These are phyloP conservation scores for Baccha elongata DNA, from an alignment of 2,888 invertebrate species.

Conservation along the genomic window DNA sequence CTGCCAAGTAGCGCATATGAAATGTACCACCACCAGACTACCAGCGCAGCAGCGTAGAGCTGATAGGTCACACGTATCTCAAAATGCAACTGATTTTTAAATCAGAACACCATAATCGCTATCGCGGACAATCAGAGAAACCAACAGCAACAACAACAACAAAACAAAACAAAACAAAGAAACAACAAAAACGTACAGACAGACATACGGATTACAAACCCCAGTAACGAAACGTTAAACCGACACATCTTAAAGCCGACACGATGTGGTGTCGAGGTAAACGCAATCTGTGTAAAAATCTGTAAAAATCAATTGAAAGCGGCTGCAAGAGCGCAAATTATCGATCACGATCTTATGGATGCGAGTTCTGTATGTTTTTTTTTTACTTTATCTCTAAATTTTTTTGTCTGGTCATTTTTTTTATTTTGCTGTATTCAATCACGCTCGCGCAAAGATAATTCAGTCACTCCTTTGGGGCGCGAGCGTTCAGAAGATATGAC, in stretches of 20 bases:
- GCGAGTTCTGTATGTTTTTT: conserved; percentile 22
- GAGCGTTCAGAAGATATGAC: conserved; percentile 39
- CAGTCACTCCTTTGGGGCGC: conserved; percentile 60
- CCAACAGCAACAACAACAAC: conserved; percentile 9
- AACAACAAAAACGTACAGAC: conserved; percentile 21
- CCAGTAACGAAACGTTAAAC: conserved; percentile 20
- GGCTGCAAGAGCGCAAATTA: conserved; percentile 66
- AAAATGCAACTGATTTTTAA: conserved; percentile 51
- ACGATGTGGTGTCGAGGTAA: conserved; percentile 56
- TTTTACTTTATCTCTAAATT: conserved; percentile 6
- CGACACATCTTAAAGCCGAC: conserved; percentile 47
- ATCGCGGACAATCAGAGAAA: conserved; percentile 26
- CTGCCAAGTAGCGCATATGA: conserved; percentile 37
- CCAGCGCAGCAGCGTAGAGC: conserved; percentile 17
- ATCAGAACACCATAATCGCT: conserved; percentile 60
- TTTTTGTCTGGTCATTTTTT: conserved; percentile 10
- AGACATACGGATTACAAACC: conserved; percentile 23
- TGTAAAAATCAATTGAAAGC: conserved; percentile 71
- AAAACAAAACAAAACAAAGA: too few species aligned
- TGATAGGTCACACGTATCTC: conserved; percentile 69
- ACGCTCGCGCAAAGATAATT: conserved; percentile 60
- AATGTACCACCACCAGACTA: conserved; percentile 33
- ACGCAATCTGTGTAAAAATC: conserved; percentile 70
- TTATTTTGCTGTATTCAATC: conserved; percentile 55
- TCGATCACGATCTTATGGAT: conserved; percentile 69